phyloP scores from a whole-genome alignment of 2,888 invertebrate genomes.

The Scotopteryx bipunctaria region DNA sequence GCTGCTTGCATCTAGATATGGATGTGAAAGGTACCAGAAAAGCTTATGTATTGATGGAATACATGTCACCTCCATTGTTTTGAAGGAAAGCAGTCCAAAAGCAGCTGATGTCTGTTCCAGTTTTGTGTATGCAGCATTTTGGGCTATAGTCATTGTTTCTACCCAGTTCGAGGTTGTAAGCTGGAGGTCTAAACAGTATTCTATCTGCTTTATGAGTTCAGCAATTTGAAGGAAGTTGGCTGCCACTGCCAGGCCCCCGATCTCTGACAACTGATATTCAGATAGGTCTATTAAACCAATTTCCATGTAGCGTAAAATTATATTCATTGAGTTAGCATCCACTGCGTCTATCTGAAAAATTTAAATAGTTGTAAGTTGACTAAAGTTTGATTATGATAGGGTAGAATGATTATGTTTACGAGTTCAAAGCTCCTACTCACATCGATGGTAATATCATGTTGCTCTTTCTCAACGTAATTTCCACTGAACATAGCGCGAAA shows the following conservation, averaged over 20 bases:
- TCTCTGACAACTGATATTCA: conserved; percentile 50
- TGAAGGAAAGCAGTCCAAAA: conserved; percentile 63
- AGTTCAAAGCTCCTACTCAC: conserved; percentile 53
- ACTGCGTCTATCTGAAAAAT: conserved; percentile 56
- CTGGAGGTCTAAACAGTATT: conserved; percentile 58
- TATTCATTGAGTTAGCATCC: conserved; percentile 63
- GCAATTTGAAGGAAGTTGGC: conserved; percentile 71
- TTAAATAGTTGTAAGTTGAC: not conserved
- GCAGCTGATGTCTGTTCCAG: conserved; percentile 56
- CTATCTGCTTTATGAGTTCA: conserved; percentile 68
- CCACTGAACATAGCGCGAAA: conserved; percentile 78
- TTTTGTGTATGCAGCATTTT: conserved; percentile 52
- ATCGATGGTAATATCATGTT: conserved; percentile 63
- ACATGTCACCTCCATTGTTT: conserved; percentile 56
- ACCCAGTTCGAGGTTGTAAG: conserved; percentile 60
- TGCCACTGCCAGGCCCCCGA: conserved; percentile 61
- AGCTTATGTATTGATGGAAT: conserved; percentile 59
- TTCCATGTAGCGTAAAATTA: conserved; percentile 66
- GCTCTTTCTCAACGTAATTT: conserved; percentile 64
- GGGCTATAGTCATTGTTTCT: conserved; percentile 63
- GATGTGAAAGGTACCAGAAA: conserved; percentile 73
- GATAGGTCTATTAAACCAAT: conserved; percentile 64
- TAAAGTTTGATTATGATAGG: too few species aligned
- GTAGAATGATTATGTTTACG: too few species aligned
- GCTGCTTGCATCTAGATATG: conserved; percentile 55